These are phyloP conservation scores for Eupithecia tripunctaria DNA, from an alignment of 2,888 invertebrate species.

Conservation along the genomic window DNA sequence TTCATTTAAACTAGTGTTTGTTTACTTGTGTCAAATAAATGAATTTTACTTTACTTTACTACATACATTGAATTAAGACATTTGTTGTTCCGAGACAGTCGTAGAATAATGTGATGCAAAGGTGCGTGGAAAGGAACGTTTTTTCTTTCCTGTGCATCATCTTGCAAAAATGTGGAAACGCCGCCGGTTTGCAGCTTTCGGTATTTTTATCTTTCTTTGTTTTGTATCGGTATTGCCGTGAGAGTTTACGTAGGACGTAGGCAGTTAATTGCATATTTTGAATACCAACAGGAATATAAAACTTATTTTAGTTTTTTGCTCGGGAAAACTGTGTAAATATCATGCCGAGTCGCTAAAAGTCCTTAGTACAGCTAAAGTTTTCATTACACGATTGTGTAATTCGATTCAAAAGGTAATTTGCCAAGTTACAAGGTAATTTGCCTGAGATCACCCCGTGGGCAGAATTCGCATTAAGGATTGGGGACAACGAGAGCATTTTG, in stretches of 20 bases:
- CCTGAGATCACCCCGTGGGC: constrained; percentile 48
- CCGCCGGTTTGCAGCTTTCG: constrained; percentile 15
- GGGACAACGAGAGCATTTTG: constrained; percentile 64
- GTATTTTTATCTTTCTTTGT: constrained; percentile 13
- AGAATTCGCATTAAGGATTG: constrained; percentile 53
- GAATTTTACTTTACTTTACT: no score
- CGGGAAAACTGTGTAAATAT: background rate
- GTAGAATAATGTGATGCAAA: constrained; percentile 10
- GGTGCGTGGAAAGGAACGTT: constrained; percentile 16
- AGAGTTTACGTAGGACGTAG: background rate
- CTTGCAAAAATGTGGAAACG: constrained; percentile 24
- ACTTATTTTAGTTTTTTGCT: background rate
- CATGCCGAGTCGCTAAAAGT: background rate
- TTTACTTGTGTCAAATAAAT: no score
- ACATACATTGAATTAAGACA: no score
- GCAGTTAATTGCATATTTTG: background rate
- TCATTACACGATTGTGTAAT: background rate
- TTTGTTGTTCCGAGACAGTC: no score
- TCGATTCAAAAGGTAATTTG: constrained; percentile 6
- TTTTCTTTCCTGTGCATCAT: constrained; percentile 31
- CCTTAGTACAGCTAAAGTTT: background rate
- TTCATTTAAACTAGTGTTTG: no score
- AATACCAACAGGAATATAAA: background rate
- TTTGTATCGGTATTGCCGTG: background rate
- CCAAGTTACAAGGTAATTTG: constrained; percentile 16